Evolutionary conservation across 2,113 vertebrate species (phyloP).

Genomic region (Oryzias javanicus): DNA sequence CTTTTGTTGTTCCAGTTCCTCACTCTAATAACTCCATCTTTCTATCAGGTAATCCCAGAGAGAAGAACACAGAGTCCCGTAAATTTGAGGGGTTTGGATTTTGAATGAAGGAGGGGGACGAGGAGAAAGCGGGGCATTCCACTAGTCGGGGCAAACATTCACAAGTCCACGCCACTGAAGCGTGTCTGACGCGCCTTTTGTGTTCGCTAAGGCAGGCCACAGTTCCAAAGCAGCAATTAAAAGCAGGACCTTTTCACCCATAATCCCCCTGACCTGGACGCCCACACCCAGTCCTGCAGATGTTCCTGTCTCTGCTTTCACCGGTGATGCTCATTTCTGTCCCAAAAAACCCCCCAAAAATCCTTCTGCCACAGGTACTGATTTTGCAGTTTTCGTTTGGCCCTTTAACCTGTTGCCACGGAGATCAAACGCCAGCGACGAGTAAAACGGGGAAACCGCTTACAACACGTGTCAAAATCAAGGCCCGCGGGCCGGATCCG

Average conservation of each 20-base stretch:
- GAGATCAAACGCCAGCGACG: not conserved
- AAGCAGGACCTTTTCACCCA: conserved; percentile 79
- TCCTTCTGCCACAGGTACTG: conserved; percentile 6
- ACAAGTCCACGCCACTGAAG: conserved; percentile 75
- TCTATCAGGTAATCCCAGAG: conserved; percentile 34
- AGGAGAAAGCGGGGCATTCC: conserved; percentile 69
- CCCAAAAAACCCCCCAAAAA: not conserved
- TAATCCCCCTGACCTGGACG: conserved; percentile 77
- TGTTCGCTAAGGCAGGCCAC: conserved; percentile 74
- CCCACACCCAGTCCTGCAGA: conserved; percentile 77
- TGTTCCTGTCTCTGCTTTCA: conserved; percentile 56
- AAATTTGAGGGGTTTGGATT: conserved; percentile 31
- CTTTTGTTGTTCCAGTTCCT: conserved; percentile 27
- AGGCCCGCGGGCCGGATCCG: no score
- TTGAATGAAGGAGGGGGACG: conserved; percentile 20
- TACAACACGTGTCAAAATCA: conserved; percentile 1
- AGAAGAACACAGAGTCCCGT: conserved; percentile 11
- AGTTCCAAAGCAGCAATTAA: conserved; percentile 80
- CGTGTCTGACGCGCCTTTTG: conserved; percentile 76
- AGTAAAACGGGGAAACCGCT: not conserved
- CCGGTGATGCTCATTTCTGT: conserved; percentile 34
- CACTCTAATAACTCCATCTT: conserved; percentile 8
- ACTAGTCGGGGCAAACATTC: conserved; percentile 78
- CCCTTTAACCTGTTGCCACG: conserved; percentile 8
- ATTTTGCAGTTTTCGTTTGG: not conserved